Evolutionary conservation across 92 coral and sea anemone genomes (phyloP), one percentile per base, ranked within the genome.

Genomic region (Phenganax marumi): DNA sequence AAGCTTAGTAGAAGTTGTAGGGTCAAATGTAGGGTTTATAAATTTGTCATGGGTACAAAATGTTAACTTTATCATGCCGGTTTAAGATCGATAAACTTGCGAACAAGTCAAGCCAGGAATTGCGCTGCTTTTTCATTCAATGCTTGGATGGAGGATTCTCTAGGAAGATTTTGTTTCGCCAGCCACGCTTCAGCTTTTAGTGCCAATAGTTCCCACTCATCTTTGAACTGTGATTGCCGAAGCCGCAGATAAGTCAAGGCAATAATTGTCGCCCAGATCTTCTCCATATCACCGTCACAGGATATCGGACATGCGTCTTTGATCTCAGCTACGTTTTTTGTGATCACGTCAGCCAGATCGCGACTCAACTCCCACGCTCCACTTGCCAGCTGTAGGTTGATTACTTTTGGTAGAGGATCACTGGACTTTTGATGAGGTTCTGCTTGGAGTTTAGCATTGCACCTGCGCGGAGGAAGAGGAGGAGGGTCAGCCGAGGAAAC

Each of bases 151-250:
- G 73, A 61, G 21, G 58, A 78, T 61, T 72, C 68, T 19, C 77
- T 79, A 6, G 87, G 84, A 14, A 90, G 76, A 57, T 74, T 85
- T 72, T 77, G 84, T 82, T 90, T 92, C 22, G 43, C 12, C 23
- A 90, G 81, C 97, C 97, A 92, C 73, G 84, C 78, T 70, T 77
- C 66, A 24, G 89, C 97, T 70, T 92, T 92, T 39, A 76, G 88
- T 25, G 89, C 93, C 22, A 92, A 81, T 86, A 92, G 88, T 77
- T 88, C 97, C 97, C 97, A 92, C 63, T 92, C 97, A 72, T 90
- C 93, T 75, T 84, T 86, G 68, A 66, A 77, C 68, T 73, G 81
- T 68, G 64, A 21, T 63, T 83, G 89, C 72, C 79, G 88, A 47
- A 87, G 78, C 62, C 56, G 76, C 77, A 91, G 74, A 52, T 85